phyloP scores from a whole-genome alignment of 2,888 invertebrate species.

The Zhengitettix transpicula region DNA sequence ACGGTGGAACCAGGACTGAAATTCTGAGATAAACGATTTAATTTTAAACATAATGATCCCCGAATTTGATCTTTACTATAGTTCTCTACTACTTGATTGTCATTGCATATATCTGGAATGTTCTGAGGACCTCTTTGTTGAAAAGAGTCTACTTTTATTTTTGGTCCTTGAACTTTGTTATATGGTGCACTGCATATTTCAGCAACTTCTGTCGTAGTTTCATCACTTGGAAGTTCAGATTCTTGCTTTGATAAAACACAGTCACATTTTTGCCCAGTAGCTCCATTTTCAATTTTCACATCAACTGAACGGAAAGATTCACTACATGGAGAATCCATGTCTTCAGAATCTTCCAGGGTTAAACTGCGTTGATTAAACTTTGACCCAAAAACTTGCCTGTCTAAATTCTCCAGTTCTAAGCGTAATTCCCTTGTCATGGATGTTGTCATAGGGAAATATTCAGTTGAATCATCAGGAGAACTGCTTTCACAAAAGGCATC shows the following conservation, averaged over 20 bases:
- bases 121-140: background rate
- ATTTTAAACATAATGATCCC: background rate
- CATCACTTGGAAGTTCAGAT: constrained; percentile 13
- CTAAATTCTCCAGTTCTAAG: constrained; percentile 66
- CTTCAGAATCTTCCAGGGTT: constrained; percentile 12
- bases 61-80: background rate
- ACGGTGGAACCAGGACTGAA: constrained; percentile 5
- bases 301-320: constrained; percentile 10
- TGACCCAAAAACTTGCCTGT: constrained; percentile 64
- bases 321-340: constrained; percentile 12
- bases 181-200: constrained; percentile 18
- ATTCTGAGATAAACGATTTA: constrained; percentile 1
- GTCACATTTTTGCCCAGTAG: constrained; percentile 20
- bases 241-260: constrained; percentile 17
- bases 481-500: constrained; percentile 32
- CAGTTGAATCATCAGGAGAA: constrained; percentile 66
- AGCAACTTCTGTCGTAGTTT: constrained; percentile 14
- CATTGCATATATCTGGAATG: background rate
- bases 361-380: constrained; percentile 8
- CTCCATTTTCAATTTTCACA: constrained; percentile 3
- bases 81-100: background rate
- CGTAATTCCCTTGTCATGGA: constrained; percentile 71
- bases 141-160: constrained; percentile 11
- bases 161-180: constrained; percentile 15
- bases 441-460: constrained; percentile 75